A percentile compares a stretch with the other conserved stretches of the same genome.
Conservation (phyloP, 2,113 vertebrate genomes). For the Chitala chitala region DNA sequence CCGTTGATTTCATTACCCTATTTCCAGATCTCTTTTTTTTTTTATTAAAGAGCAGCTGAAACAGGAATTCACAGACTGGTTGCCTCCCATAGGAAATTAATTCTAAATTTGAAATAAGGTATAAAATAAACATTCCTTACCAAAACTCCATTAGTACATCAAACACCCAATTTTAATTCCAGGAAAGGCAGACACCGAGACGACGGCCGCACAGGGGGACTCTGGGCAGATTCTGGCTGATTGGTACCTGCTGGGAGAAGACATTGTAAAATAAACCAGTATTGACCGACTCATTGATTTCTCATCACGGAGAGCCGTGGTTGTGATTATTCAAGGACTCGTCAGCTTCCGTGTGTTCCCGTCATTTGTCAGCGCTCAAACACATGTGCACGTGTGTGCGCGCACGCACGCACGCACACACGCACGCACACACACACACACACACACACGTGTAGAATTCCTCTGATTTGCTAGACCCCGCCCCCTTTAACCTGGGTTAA, state of each 20-base stretch:
- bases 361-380: constrained; percentile 16
- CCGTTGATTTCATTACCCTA: constrained; percentile 53
- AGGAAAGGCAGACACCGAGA: background rate
- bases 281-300: constrained; percentile 24
- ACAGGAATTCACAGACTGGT: constrained; percentile 38
- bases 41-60: constrained; percentile 45
- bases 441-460: background rate
- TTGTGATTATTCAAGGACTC: constrained; percentile 16
- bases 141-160: constrained; percentile 13
- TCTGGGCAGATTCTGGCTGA: background rate
- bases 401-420: background rate
- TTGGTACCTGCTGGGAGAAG: constrained; percentile 4
- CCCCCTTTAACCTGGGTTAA: too few species aligned
- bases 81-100: constrained; percentile 55
- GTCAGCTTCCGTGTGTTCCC: constrained; percentile 21
- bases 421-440: background rate
- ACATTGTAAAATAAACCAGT: constrained; percentile 25
- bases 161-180: background rate
- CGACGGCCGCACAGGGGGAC: background rate
- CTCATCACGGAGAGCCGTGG: constrained; percentile 10
- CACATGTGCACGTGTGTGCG: too few species aligned
- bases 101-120: constrained; percentile 46
- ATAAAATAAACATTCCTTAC: constrained; percentile 40
- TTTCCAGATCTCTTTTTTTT: constrained; percentile 51
- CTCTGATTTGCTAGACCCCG: constrained; percentile 20